Evolutionary conservation across 2,113 vertebrate species (phyloP), one percentile per base, ranked within the genome.

Genomic region (Eubucco bourcierii): DNA sequence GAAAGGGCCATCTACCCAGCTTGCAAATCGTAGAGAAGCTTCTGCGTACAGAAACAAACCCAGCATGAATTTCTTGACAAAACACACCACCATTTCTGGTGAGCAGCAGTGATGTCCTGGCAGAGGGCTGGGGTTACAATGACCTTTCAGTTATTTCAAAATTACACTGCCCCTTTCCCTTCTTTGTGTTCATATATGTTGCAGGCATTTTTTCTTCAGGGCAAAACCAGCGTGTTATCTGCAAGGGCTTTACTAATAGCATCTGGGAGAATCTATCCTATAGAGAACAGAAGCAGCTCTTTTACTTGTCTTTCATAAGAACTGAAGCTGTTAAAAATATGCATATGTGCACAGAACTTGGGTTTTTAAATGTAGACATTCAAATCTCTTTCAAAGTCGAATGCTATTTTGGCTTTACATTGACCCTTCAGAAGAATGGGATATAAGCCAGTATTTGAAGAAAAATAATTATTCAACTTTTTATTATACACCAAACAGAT

Each of bases 1-100:
- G 82, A 94, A 80, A 92, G 72, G 72, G 93, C 84, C 84, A 91
- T 78, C 65, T 65, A 74, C 85, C 82, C 80, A 94, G 96, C 84
- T 68, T 94, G 91, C 93, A 95, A 94, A 94, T 14, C 15, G 31
- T 14, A 29, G 19, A 67, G 94, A 92, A 95, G 76, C 87, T 95
- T 95, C 91, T 94, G 90, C 89, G 58, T 89, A 84, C 70, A 86
- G 70, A 55, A 91, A 83, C 76, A 92, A 87, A 82, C 53, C 29
- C 66, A 59, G 58, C 63, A 66, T 20, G 58, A 37, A 12, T 78
- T 90, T 90, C 93, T 94, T 95, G 80, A 96, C 39, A 83, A 82
- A 75, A 80, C 14, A 34, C 0, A 5, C 46, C 82, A 78, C 34
- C 34, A 77, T 53, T 91, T 33, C 53, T 83, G 68, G 52, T 65